These are phyloP conservation scores for Sporophila hypoxantha DNA, from an alignment of 2,113 vertebrate species.

Conservation along the genomic window DNA sequence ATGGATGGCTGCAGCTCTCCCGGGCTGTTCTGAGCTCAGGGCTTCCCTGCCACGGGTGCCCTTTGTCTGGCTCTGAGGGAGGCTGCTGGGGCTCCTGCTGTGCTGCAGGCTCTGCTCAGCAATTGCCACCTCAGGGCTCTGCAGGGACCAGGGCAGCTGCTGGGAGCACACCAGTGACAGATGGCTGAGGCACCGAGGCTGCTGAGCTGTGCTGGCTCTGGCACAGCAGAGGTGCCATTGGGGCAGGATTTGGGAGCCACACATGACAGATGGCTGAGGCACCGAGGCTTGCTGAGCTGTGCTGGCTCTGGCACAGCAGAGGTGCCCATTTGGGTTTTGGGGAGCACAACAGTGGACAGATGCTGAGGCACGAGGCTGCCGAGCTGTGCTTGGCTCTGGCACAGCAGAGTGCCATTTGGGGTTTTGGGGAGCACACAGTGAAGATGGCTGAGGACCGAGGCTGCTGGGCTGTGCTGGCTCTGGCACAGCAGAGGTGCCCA, in stretches of 20 bases:
- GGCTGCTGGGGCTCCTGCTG: not conserved
- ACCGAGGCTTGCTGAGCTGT: not conserved
- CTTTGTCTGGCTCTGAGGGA: too few relatives aligned
- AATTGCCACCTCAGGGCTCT: not conserved
- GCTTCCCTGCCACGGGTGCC: not conserved
- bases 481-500: not conserved
- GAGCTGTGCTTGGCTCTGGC: too few relatives aligned
- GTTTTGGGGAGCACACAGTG: not conserved
- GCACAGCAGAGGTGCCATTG: not conserved
- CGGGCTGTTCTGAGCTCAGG: not conserved
- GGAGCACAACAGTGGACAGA: not conserved
- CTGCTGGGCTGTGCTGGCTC: not conserved
- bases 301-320: not conserved
- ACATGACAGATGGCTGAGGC: not conserved
- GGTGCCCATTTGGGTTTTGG: not conserved
- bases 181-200: not conserved
- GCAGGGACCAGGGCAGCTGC: not conserved
- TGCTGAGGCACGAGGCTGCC: too few relatives aligned
- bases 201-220: too few relatives aligned
- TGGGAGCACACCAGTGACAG: not conserved
- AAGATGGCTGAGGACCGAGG: not conserved
- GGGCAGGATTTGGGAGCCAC: too few relatives aligned
- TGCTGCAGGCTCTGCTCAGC: not conserved
- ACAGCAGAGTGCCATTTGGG: too few relatives aligned
- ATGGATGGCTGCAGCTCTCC: rapidly evolving